Percentiles rank a stretch among this genome's conserved stretches.
Conservation (phyloP, 1,140 invertebrate species). For the Pseudomyrmex dendroicus region DNA sequence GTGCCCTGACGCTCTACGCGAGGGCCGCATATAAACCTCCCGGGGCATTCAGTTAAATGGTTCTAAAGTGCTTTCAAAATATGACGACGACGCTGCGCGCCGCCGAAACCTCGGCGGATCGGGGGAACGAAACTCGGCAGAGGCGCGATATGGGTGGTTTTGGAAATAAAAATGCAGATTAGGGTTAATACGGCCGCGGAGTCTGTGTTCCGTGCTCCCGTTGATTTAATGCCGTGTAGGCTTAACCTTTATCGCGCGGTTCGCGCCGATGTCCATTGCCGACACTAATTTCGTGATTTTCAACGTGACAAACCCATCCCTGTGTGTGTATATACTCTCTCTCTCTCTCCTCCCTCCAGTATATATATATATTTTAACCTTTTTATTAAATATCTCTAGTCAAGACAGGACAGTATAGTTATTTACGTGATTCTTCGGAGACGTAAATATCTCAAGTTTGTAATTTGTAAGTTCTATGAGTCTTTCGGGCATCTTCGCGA, state of each 20-base stretch:
- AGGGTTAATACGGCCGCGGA: constrained; percentile 69
- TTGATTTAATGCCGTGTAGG: constrained; percentile 68
- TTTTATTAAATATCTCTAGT: background rate
- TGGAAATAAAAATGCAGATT: constrained; percentile 75
- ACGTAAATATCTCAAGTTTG: too few species aligned
- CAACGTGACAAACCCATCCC: constrained; percentile 20
- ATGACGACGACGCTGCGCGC: constrained; percentile 63
- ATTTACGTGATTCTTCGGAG: background rate
- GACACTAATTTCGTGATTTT: constrained; percentile 53
- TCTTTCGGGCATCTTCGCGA: background rate
- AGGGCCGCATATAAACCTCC: constrained; percentile 74
- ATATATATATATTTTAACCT: background rate
- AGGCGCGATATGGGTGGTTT: constrained; percentile 66
- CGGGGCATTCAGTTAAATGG: constrained; percentile 74
- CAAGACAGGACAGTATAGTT: too few species aligned
- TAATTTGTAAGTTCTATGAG: too few species aligned
- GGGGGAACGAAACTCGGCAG: background rate
- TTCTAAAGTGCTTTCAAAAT: constrained; percentile 78
- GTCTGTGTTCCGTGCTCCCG: constrained; percentile 64
- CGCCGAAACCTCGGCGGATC: constrained; percentile 58
- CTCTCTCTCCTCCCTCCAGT: too few species aligned
- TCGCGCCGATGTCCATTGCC: constrained; percentile 29
- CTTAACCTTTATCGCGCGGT: constrained; percentile 40
- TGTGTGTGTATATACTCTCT: too few species aligned
- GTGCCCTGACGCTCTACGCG: constrained; percentile 65